Base-by-base conservation (phyloP, 2,888 invertebrate genomes). In the Ormyrus labotus region DNA sequence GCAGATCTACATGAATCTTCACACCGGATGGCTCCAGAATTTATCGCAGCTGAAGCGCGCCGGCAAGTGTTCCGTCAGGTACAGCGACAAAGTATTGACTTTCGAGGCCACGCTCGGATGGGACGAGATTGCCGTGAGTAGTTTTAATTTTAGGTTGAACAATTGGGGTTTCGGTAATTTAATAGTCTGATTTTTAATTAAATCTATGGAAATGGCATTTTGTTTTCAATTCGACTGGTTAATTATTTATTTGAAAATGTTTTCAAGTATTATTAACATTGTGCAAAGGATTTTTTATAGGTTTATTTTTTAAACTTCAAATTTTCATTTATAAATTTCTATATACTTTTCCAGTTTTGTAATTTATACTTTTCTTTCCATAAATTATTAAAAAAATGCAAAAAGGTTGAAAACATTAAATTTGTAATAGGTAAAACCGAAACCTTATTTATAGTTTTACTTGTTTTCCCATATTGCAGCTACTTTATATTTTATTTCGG, bases 11-110 rank as follows among this genome's bases (percentile, higher is more conserved):
- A 63, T 88, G 34, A 6, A 83, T 5, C 55, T 88, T 50, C 81
- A 71, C 34, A 77, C 83, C 0, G 88, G 89, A 0, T 83, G 82
- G 84, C n/a, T 88, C 7, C 86, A 86, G 81, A 84, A 88, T 34
- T 34, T 89, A 6, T 83, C 86, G 0, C 65, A 81, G 0, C 5
- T 89, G 5, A 80, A 61, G 70, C 86, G 89, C 8, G 68, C 77
- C 3, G 83, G 84, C 1, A 83, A 84, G 10, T 82, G 86, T 4
- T 61, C 65, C 8, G 8, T 85, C 2, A 73, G 67, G 5, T 88
- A 86, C 78, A 10, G 63, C 0, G 10, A 84, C 0, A 83, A 84
- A n/a, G 64, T 57, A 10, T 5, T 87, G 0, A 78, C 70, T 0
- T 1, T 87, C 7, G 84, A 87, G 11, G 48, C 85, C n/a, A 73